phyloP scores from a whole-genome alignment of 2,797 vertebrate genomes.

The Alcedo quadribrachys region DNA sequence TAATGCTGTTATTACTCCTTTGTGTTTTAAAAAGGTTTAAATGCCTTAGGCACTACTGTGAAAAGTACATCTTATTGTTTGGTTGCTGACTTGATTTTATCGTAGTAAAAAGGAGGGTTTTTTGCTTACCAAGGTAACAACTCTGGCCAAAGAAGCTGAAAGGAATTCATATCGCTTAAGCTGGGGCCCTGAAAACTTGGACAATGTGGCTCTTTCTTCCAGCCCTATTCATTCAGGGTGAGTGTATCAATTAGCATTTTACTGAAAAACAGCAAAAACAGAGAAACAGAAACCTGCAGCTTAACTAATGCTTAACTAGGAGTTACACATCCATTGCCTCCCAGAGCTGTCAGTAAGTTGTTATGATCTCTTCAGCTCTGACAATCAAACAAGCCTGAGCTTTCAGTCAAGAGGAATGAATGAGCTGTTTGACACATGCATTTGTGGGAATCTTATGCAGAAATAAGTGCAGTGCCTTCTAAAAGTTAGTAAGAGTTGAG shows the following conservation, averaged over 20 bases:
- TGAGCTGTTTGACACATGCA: background rate
- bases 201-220: constrained; percentile 94
- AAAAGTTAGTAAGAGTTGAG: background rate
- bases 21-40: background rate
- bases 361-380: background rate
- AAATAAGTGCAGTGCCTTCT: background rate
- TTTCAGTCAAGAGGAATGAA: background rate
- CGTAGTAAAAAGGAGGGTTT: constrained; percentile 9
- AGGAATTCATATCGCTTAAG: constrained; percentile 89
- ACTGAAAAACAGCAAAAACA: background rate
- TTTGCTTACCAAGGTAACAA: constrained; percentile 82
- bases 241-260: constrained; percentile 68
- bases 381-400: background rate
- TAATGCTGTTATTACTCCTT: background rate
- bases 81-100: background rate
- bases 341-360: background rate
- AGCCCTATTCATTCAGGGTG: constrained; percentile 97
- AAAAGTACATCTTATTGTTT: background rate
- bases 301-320: constrained; percentile 38
- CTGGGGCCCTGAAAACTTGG: constrained; percentile 94
- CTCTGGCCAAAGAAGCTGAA: constrained; percentile 86
- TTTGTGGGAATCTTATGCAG: background rate
- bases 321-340: background rate
- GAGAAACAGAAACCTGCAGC: constrained; percentile 13
- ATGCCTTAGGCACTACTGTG: background rate